Percentiles rank a stretch among this genome's conserved stretches.
These are phyloP conservation scores for Apotomis capreana DNA, from an alignment of 2,888 invertebrate genomes.

Conservation along the genomic window DNA sequence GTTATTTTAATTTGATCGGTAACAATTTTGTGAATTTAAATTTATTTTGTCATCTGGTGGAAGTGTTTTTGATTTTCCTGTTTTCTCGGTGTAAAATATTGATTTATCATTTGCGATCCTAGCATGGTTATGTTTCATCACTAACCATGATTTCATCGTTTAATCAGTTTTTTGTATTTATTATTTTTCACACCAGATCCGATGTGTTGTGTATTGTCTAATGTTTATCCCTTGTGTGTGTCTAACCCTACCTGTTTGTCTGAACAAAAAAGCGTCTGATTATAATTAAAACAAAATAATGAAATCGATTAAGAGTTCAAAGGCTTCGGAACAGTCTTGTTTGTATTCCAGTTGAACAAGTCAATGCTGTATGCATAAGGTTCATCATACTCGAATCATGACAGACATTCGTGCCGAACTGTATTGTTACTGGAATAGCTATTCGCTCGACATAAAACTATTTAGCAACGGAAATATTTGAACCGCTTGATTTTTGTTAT, in stretches of 20 bases:
- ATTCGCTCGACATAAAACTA: constrained; percentile 30
- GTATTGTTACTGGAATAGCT: constrained; percentile 34
- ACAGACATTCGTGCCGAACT: constrained; percentile 56
- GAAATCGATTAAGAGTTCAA: constrained; percentile 72
- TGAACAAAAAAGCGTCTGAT: constrained; percentile 75
- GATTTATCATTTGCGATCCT: constrained; percentile 74
- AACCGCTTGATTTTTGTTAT: constrained; percentile 40
- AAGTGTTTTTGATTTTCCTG: constrained; percentile 83
- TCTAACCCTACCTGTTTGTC: constrained; percentile 87
- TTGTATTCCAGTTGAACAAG: constrained; percentile 71
- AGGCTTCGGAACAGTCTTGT: constrained; percentile 79
- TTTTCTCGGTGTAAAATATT: constrained; percentile 77
- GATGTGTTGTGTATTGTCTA: constrained; percentile 94
- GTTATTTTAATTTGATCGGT: constrained; percentile 75
- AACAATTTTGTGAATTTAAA: constrained; percentile 67
- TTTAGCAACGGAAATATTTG: constrained; percentile 27
- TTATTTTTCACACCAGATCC: constrained; percentile 83
- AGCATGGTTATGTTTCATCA: constrained; percentile 76
- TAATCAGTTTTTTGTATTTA: constrained; percentile 62
- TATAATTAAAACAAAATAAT: constrained; percentile 60
- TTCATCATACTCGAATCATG: constrained; percentile 72
- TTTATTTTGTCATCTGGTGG: constrained; percentile 81
- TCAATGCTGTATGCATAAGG: constrained; percentile 58
- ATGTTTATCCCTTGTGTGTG: constrained; percentile 95
- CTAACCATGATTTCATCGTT: constrained; percentile 63